phyloP scores from a whole-genome alignment of 2,113 vertebrate species.

The Symphodus melops region DNA sequence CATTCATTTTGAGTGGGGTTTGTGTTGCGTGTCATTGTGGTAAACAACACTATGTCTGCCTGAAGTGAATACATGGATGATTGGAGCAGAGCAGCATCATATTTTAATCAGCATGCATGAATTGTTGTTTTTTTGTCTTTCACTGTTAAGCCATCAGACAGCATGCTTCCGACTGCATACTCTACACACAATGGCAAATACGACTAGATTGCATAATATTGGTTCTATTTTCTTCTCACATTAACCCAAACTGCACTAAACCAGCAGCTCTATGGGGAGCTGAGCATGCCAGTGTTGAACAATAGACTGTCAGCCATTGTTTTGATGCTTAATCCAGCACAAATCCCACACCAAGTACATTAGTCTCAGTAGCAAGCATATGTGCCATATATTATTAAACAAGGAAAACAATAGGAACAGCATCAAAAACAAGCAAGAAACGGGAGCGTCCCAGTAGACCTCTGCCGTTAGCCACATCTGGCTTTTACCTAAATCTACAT shows the following conservation, averaged over 20 bases:
- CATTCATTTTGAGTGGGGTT: slow-evolving; percentile 25
- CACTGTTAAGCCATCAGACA: slow-evolving; percentile 26
- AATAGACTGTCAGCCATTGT: slow-evolving; percentile 72
- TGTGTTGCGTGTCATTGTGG: slow-evolving; percentile 15
- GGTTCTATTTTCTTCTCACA: slow-evolving; percentile 46
- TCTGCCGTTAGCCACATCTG: slow-evolving; percentile 54
- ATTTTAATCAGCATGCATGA: slow-evolving; percentile 13
- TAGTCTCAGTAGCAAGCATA: slow-evolving; percentile 73
- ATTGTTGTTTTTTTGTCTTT: slow-evolving; percentile 20
- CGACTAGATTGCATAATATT: slow-evolving; percentile 48
- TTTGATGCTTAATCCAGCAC: slow-evolving; percentile 78
- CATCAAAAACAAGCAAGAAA: slow-evolving; percentile 67
- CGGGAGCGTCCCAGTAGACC: slow-evolving; percentile 46
- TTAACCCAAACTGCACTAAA: slow-evolving; percentile 62
- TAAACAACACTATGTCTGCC: slow-evolving; percentile 23
- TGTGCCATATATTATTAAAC: slow-evolving; percentile 79
- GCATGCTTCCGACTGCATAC: background rate
- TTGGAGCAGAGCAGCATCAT: slow-evolving; percentile 13
- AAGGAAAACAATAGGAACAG: slow-evolving; percentile 72
- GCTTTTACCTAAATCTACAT: slow-evolving; percentile 54
- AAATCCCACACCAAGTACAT: slow-evolving; percentile 77
- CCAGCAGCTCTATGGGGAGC: slow-evolving; percentile 53
- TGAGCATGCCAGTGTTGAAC: slow-evolving; percentile 67
- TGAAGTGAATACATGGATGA: slow-evolving; percentile 33
- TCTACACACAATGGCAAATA: slow-evolving; percentile 30